Evolutionary conservation across 2,797 vertebrate species (phyloP).

Genomic region (Pseudopleuronectes americanus): DNA sequence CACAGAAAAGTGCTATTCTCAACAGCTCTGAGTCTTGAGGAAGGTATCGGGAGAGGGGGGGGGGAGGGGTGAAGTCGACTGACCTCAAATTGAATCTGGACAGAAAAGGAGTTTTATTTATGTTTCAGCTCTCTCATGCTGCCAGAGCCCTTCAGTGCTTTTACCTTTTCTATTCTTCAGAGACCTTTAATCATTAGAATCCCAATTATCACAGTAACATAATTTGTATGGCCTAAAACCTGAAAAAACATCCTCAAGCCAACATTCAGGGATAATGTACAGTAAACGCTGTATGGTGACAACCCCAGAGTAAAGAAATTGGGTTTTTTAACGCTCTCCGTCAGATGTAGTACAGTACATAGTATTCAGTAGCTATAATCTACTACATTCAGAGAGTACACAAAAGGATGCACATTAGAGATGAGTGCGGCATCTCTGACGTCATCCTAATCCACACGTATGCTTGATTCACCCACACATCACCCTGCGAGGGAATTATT

Average conservation of each 20-base stretch:
- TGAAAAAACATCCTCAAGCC: no score
- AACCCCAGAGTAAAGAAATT: no score
- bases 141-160: neutral
- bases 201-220: neutral
- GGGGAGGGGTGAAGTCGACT: neutral
- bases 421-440: no score
- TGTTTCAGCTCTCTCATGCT: neutral
- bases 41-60: neutral
- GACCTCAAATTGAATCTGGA: constrained; percentile 12
- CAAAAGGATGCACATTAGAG: no score
- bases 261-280: no score
- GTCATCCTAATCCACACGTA: no score
- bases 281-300: no score
- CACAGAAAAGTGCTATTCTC: neutral
- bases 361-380: neutral
- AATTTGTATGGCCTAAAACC: no score
- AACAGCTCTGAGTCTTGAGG: neutral
- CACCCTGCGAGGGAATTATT: no score
- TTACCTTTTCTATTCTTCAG: no score
- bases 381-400: neutral
- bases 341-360: neutral
- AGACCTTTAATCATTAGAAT: neutral
- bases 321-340: no score
- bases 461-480: no score
- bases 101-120: neutral